Evolutionary conservation across 2,113 vertebrate species (phyloP).

Genomic region (Colaptes auratus): DNA sequence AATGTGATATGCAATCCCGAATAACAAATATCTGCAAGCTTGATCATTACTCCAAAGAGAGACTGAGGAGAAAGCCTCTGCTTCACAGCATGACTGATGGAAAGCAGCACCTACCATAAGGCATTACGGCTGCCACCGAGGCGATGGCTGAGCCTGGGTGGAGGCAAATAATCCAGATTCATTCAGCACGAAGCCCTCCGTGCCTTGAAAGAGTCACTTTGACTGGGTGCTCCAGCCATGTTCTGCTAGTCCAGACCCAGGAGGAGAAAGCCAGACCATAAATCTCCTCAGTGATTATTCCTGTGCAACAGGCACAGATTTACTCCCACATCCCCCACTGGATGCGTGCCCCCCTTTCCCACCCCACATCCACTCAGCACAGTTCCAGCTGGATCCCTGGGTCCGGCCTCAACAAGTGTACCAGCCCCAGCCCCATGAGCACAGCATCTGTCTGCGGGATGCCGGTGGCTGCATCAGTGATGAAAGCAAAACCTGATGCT

Average conservation of each 20-base stretch:
- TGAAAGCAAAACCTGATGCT: background rate
- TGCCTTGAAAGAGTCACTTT: background rate
- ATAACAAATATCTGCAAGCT: background rate
- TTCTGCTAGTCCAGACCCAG: background rate
- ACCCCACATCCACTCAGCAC: rapidly evolving
- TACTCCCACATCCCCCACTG: background rate
- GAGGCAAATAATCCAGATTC: background rate
- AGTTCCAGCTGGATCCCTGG: rapidly evolving
- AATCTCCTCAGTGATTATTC: background rate
- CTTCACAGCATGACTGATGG: background rate
- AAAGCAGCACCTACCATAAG: background rate
- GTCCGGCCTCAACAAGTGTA: background rate
- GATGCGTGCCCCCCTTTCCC: background rate
- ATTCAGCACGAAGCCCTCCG: background rate
- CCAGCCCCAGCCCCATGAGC: rapidly evolving
- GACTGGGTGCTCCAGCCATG: background rate
- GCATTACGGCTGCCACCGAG: rapidly evolving
- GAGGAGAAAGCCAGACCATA: background rate
- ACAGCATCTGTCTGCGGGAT: background rate
- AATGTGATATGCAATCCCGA: background rate
- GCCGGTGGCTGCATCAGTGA: background rate
- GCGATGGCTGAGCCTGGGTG: background rate
- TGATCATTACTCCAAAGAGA: background rate
- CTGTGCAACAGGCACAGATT: background rate
- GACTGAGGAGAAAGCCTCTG: background rate